Evolutionary conservation across 2,113 vertebrate genomes (phyloP), one percentile per base, ranked within the genome.

Genomic region (Eira barbara): DNA sequence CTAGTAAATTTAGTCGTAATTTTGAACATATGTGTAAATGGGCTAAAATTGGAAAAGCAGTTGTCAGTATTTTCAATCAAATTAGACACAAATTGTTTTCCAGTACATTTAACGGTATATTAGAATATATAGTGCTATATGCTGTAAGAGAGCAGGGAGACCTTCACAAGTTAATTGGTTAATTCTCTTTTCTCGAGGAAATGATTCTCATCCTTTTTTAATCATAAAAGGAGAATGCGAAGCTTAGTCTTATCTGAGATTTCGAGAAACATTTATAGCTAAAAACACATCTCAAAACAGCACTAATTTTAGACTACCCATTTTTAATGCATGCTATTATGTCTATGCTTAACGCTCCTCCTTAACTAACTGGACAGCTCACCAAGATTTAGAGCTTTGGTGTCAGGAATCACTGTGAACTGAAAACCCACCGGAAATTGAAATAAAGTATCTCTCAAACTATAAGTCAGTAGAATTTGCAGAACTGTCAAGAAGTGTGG

Each of bases 351-450:
- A 45, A 45, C 7, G 80, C 15, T 13, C 10, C 11, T 81, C 27
- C 93, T 52, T 73, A 78, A 73, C 11, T 65, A 76, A 73, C 4
- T 23, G 69, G 91, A 29, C 92, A 89, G 17, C 2, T 47, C 11
- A 89, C 17, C 78, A 23, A 86, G 86, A 79, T 36, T 96, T 31
- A 95, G 69, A 96, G n/a, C 25, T 69, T 96, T 96, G 31, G 4
- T 76, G 13, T 83, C 95, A 84, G 55, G 27, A 86, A 42, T 82
- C 73, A 74, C 25, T 74, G 14, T 89, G 89, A 97, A 86, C 36
- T 96, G 69, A 57, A 89, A 95, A 87, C 31, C 1, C 49, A 45
- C 13, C 4, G 65, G 90, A 95, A 92, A 94, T 57, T 69, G 87
- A 93, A 95, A 76, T 73, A 88, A 71, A 91, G 15, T 57, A 78